A percentile compares a stretch with the other conserved stretches of the same genome.
phyloP scores from a whole-genome alignment of 2,888 invertebrate species.

The Drosophila lutescens region DNA sequence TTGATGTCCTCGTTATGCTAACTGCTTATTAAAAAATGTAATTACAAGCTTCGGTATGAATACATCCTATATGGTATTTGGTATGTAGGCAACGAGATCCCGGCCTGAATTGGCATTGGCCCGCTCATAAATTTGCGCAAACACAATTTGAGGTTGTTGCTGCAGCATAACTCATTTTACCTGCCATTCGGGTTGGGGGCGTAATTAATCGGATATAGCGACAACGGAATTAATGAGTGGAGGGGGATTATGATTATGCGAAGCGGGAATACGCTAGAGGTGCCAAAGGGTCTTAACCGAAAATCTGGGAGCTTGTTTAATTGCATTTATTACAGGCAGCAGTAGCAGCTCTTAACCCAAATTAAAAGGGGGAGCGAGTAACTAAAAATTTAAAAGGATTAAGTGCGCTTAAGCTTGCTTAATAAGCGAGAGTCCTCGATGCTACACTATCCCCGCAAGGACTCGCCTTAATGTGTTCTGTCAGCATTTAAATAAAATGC shows the following conservation, averaged over 20 bases:
- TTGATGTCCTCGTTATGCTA: constrained; percentile 54
- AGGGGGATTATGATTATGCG: constrained; percentile 21
- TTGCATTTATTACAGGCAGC: constrained; percentile 14
- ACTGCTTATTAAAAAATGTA: constrained; percentile 75
- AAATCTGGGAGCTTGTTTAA: constrained; percentile 18
- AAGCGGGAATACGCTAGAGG: constrained; percentile 35
- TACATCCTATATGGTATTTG: too few species aligned
- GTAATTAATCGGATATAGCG: constrained; percentile 66
- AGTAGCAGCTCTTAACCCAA: background rate
- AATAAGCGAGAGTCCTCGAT: background rate
- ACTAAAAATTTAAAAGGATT: background rate
- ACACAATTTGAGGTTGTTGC: constrained; percentile 62
- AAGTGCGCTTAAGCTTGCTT: background rate
- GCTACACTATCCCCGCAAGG: constrained; percentile 1
- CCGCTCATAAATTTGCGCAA: constrained; percentile 63
- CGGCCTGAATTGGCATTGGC: constrained; percentile 6
- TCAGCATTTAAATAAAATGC: constrained; percentile 61
- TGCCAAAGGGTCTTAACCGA: background rate
- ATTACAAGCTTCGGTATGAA: constrained; percentile 46
- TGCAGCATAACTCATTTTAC: constrained; percentile 71
- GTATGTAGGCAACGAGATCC: constrained; percentile 1
- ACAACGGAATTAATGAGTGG: constrained; percentile 67
- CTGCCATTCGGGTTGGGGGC: constrained; percentile 52
- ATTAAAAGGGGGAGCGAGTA: background rate
- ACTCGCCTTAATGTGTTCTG: constrained; percentile 34